Conservation (phyloP, 2,797 vertebrate genomes). For the Lates japonicus region DNA sequence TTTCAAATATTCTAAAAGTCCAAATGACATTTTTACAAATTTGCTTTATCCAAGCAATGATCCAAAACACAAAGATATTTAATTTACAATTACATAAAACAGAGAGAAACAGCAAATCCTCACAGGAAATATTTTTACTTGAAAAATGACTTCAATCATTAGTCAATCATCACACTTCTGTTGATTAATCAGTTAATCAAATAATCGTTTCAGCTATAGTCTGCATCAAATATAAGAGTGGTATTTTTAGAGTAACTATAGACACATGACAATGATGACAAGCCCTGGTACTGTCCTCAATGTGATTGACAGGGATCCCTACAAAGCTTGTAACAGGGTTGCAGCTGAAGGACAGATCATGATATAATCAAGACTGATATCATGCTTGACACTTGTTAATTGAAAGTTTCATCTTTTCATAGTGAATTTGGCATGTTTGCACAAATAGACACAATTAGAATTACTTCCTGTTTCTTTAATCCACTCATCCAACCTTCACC, state of each 20-base stretch:
- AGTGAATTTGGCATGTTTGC: no score
- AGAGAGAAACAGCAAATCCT: neutral
- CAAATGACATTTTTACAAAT: neutral
- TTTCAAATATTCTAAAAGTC: no score
- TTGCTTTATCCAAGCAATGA: neutral
- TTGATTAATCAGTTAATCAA: neutral
- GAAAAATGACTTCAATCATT: no score
- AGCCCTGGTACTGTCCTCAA: neutral
- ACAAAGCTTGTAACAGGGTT: slow-evolving; percentile 31
- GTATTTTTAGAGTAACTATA: slow-evolving; percentile 19
- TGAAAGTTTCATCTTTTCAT: neutral
- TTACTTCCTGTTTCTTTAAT: no score
- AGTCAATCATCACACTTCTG: neutral
- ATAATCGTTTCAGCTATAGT: neutral
- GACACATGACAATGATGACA: slow-evolving; percentile 12
- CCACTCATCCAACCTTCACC: no score
- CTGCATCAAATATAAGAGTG: slow-evolving; percentile 4
- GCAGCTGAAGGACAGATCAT: slow-evolving; percentile 29
- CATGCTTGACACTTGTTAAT: slow-evolving; percentile 2
- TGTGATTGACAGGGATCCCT: slow-evolving; percentile 26
- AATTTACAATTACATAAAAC: neutral
- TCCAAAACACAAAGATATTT: neutral
- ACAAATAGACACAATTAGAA: no score
- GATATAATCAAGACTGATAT: slow-evolving; percentile 19
- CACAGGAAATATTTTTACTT: neutral